Evolutionary conservation across 2,888 invertebrate species (phyloP).

Genomic region (Megastigmus dorsalis): DNA sequence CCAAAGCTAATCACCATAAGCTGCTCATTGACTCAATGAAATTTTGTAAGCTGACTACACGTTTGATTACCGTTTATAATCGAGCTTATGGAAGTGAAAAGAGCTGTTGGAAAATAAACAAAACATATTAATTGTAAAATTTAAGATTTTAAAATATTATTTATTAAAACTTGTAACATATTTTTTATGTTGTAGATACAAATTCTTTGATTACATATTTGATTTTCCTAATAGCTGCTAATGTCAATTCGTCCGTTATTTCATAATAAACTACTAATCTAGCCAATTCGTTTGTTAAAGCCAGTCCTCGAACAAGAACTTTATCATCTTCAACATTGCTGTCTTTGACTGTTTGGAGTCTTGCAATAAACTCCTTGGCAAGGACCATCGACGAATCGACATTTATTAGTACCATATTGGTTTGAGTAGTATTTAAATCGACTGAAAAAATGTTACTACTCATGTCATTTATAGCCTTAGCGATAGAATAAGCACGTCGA

Average conservation of each 20-base stretch:
- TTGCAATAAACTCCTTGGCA: slow-evolving; percentile 77
- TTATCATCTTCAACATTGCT: slow-evolving; percentile 77
- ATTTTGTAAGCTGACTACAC: slow-evolving; percentile 37
- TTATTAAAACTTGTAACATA: not conserved
- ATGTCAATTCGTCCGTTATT: slow-evolving; percentile 81
- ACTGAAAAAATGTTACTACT: slow-evolving; percentile 80
- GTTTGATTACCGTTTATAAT: slow-evolving; percentile 12
- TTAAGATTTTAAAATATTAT: not conserved
- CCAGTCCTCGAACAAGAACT: slow-evolving; percentile 78
- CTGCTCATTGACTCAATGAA: not conserved
- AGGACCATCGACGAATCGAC: slow-evolving; percentile 76
- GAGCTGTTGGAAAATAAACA: slow-evolving; percentile 22
- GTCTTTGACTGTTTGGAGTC: slow-evolving; percentile 75
- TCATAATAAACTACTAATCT: slow-evolving; percentile 85
- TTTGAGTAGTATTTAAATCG: slow-evolving; percentile 79
- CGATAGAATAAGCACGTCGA: slow-evolving; percentile 80
- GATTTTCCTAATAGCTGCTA: slow-evolving; percentile 83
- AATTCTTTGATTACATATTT: slow-evolving; percentile 78
- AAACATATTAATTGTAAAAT: slow-evolving; percentile 12
- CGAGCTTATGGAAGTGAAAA: not conserved
- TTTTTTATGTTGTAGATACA: not conserved
- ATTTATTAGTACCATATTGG: slow-evolving; percentile 85
- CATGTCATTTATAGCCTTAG: slow-evolving; percentile 79
- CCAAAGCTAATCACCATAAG: slow-evolving; percentile 64
- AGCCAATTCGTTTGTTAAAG: slow-evolving; percentile 78